Evolutionary conservation across 2,797 vertebrate species (phyloP).

Genomic region (Botia kubotai): DNA sequence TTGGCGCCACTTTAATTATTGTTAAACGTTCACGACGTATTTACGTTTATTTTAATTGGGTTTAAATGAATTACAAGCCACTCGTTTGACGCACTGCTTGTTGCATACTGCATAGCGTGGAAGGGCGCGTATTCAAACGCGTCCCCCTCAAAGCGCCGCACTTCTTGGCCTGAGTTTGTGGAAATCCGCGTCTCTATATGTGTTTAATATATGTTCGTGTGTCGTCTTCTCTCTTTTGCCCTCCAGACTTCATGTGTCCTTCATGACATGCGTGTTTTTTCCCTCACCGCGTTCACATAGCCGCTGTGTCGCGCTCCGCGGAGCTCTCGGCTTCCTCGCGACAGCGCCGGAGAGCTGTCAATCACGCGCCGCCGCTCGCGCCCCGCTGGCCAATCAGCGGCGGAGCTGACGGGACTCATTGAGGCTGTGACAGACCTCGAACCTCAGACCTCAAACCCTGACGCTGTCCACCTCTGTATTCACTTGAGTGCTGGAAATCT

Average conservation of each 20-base stretch:
- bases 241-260: not conserved
- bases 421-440: slow-evolving; percentile 34
- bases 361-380: not conserved
- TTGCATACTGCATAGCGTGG: too few species aligned
- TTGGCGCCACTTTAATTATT: too few species aligned
- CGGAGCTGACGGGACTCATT: slow-evolving; percentile 22
- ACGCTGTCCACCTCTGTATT: not conserved
- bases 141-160: not conserved
- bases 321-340: slow-evolving; percentile 30
- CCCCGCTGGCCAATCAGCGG: slow-evolving; percentile 30
- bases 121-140: too few species aligned
- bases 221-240: not conserved
- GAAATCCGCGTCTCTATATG: slow-evolving; percentile 13
- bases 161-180: not conserved
- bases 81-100: too few species aligned
- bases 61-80: too few species aligned
- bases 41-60: too few species aligned
- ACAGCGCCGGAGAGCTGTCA: slow-evolving; percentile 42
- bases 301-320: not conserved
- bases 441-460: slow-evolving; percentile 14
- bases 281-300: slow-evolving; percentile 1
- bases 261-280: slow-evolving; percentile 23
- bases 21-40: too few species aligned
- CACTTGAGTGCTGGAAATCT: slow-evolving; percentile 17
- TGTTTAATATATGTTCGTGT: not conserved